phyloP scores from a whole-genome alignment of 2,888 invertebrate genomes.

The Slavum lentiscoides region DNA sequence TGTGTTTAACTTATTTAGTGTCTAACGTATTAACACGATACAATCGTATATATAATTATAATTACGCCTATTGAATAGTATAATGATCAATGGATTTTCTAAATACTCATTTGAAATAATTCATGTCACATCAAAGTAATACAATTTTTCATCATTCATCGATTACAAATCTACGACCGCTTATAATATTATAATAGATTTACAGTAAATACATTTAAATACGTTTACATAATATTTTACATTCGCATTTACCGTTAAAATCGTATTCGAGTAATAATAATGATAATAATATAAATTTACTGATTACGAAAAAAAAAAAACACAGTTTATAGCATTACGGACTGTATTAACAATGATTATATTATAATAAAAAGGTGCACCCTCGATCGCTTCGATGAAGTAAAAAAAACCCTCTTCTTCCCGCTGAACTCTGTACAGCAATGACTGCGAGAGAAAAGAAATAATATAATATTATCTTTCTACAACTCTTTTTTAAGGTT shows the following conservation, averaged over 20 bases:
- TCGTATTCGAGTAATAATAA: not conserved
- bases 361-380: no score
- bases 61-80: not conserved
- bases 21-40: not conserved
- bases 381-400: no score
- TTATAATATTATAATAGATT: not conserved
- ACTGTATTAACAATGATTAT: no score
- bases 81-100: not conserved
- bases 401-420: no score
- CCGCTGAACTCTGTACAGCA: no score
- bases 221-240: not conserved
- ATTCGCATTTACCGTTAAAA: not conserved
- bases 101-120: not conserved
- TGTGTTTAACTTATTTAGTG: not conserved
- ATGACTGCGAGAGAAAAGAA: no score
- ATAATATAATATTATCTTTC: no score
- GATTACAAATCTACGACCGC: not conserved
- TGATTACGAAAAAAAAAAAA: no score
- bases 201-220: not conserved
- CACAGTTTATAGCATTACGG: no score
- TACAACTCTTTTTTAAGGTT: no score
- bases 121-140: not conserved
- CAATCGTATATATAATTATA: not conserved
- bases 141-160: not conserved
- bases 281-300: no score